Evolutionary conservation across 2,113 vertebrate genomes (phyloP).

Genomic region (Mesembrinibis cayennensis): DNA sequence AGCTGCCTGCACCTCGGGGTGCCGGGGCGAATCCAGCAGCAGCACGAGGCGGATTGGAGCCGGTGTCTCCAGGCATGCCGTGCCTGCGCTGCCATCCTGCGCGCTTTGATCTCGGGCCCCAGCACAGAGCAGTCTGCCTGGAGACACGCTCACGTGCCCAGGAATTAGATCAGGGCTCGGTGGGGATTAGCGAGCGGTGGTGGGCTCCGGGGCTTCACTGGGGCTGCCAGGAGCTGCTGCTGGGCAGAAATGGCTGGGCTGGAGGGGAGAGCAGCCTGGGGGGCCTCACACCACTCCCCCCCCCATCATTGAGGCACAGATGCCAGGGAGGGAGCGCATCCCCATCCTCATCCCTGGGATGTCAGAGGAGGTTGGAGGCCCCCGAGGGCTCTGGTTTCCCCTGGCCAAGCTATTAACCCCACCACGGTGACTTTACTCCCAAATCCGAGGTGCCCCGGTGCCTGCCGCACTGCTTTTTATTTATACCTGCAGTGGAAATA

Average conservation of each 20-base stretch:
- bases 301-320: rapidly evolving
- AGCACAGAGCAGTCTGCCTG: slow-evolving; percentile 39
- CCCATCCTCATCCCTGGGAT: neutral
- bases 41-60: slow-evolving; percentile 23
- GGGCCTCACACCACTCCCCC: neutral
- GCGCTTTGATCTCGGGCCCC: neutral
- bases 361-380: neutral
- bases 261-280: neutral
- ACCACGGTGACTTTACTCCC: neutral
- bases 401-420: neutral
- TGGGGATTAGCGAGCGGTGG: slow-evolving; percentile 45
- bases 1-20: neutral
- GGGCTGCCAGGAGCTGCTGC: slow-evolving; percentile 21
- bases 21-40: neutral
- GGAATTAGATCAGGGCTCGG: slow-evolving; percentile 68
- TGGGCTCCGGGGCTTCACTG: neutral
- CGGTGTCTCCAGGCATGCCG: slow-evolving; percentile 27
- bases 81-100: neutral
- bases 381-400: neutral
- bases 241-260: slow-evolving; percentile 24
- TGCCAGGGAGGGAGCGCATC: neutral
- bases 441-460: neutral
- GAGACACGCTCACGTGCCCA: slow-evolving; percentile 49
- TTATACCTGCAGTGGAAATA: slow-evolving; percentile 72
- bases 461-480: slow-evolving; percentile 41